Base-by-base conservation (phyloP, 2,888 invertebrate species). In the Dascillus cervinus region DNA sequence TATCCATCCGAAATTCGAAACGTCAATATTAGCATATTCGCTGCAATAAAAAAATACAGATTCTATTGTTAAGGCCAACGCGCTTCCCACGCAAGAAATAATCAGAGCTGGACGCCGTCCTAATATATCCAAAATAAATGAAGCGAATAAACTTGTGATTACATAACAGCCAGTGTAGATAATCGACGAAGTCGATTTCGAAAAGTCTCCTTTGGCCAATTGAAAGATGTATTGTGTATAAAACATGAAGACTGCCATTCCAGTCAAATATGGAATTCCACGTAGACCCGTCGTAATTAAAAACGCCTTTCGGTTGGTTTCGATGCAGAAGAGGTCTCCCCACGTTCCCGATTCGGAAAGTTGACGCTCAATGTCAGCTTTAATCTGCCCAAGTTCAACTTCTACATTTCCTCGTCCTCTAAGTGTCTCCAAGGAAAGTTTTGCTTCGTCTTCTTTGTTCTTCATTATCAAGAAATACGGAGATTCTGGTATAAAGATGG, bases 401-500 rank as follows among this genome's bases (percentile, higher is more conserved):
- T 79, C 73, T 1, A 54, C 49, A 22, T 64, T 53, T 1, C 47
- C 41, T 37, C 69, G 68, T 22, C 71, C 71, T 35, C 79, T 66
- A 29, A 82, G 58, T 53, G 66, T 70, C 43, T 65, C 62, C 36
- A 82, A 64, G 8, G 77, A 67, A 23, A 54, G 43, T 9, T 61
- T 55, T 1, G 75, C 74, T 17, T 64, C 66, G 1, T 60, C 50
- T 29, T 62, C 60, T 4, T 56, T 47, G 4, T 55, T 56, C 15
- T 53, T 60, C 31, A 63, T 56, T 10, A 69, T 45, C 31, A 61
- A 50, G 44, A 59, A 69, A 31, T 72, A 65, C 0, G 76, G 76
- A 1, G 71, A 69, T 64, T 82, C 82, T 8, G 81, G 81, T 55
- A 79, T 66, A 56, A 73, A 73, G 21, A 71, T 59, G 56, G 78